Evolutionary conservation across 2,888 invertebrate species (phyloP).

Genomic region (Drosophila lutescens): DNA sequence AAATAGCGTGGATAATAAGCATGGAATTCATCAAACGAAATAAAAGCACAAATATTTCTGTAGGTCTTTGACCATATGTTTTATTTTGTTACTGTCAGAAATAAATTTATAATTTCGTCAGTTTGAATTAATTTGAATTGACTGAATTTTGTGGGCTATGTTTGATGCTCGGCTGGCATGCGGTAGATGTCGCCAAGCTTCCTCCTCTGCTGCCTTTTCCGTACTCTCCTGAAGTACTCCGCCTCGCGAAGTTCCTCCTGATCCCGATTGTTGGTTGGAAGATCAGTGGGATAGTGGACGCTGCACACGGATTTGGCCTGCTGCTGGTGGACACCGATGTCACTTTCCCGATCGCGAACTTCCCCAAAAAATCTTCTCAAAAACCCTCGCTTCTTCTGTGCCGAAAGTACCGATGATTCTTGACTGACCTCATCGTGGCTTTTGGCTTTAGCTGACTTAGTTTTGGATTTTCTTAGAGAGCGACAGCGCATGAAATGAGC

Average conservation of each 20-base stretch:
- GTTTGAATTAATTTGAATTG: too few relatives aligned
- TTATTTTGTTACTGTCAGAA: background rate
- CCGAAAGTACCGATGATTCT: background rate
- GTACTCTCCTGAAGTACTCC: background rate
- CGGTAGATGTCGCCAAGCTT: background rate
- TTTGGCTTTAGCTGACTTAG: background rate
- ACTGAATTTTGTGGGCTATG: background rate
- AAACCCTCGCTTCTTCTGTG: conserved; percentile 25
- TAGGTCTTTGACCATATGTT: background rate
- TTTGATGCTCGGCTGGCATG: background rate
- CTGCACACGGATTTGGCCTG: background rate
- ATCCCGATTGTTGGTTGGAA: background rate
- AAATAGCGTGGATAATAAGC: background rate
- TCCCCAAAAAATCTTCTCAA: conserved; percentile 30
- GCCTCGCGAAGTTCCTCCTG: background rate
- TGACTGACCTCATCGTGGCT: background rate
- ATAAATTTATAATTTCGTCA: background rate
- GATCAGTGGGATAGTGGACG: background rate
- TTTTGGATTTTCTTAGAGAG: background rate
- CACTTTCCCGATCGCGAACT: background rate
- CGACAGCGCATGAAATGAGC: conserved; percentile 1
- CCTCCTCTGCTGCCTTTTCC: background rate
- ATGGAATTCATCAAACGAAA: too few relatives aligned
- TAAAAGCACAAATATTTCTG: background rate
- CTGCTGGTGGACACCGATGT: background rate